Percentiles rank a stretch among this genome's conserved stretches.
Evolutionary conservation across 2,888 invertebrate species (phyloP).

Genomic region (Opisthograptis luteolata): DNA sequence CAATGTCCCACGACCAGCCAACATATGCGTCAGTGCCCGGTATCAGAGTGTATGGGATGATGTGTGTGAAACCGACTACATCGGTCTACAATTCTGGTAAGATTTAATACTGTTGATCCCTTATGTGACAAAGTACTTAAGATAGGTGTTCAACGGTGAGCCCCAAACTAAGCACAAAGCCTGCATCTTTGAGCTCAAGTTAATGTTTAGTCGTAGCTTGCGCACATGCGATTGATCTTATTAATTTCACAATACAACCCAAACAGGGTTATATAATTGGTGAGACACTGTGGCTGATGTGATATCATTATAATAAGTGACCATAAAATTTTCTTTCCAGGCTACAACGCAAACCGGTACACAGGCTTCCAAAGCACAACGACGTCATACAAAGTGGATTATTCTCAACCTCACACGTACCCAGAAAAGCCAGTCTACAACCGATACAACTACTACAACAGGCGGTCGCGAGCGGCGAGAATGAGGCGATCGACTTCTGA

Average conservation of each 20-base stretch:
- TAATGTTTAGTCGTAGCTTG: too few species aligned
- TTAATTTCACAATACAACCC: too few species aligned
- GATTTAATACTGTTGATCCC: too few species aligned
- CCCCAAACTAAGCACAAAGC: too few species aligned
- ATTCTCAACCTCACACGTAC: constrained; percentile 74
- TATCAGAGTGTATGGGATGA: constrained; percentile 97
- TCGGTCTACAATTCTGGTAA: constrained; percentile 66
- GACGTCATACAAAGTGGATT: constrained; percentile 79
- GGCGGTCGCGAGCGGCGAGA: constrained; percentile 71
- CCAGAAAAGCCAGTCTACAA: constrained; percentile 77
- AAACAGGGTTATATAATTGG: too few species aligned
- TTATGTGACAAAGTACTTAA: too few species aligned
- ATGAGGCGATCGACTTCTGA: constrained; percentile 68
- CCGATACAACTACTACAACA: constrained; percentile 76
- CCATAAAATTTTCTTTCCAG: constrained; percentile 58
- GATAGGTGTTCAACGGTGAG: too few species aligned
- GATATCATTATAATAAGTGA: too few species aligned
- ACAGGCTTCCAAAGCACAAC: constrained; percentile 74
- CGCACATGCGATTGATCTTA: too few species aligned
- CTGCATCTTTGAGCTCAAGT: too few species aligned
- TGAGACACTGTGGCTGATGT: too few species aligned
- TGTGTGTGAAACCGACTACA: constrained; percentile 88
- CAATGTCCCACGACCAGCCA: constrained; percentile 97
- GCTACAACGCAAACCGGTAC: constrained; percentile 72
- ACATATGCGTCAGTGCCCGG: constrained; percentile 97